These are phyloP conservation scores for Urocynchramus pylzowi DNA, from an alignment of 2,113 vertebrate genomes.

Conservation along the genomic window DNA sequence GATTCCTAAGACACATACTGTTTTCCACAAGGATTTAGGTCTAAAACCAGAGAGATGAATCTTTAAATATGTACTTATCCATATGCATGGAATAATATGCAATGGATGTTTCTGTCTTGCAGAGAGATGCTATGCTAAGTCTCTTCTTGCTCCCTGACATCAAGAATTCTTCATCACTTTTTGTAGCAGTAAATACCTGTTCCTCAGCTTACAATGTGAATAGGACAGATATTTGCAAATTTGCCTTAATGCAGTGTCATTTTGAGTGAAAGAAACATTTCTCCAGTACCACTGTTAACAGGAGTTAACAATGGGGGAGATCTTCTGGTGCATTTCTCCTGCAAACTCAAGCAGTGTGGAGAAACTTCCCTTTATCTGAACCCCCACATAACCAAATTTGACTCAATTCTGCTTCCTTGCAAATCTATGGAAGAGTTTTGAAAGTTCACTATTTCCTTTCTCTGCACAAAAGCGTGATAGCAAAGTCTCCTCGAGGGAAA, in stretches of 20 bases:
- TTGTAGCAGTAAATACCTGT: background rate
- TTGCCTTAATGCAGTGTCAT: background rate
- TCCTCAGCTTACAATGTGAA: background rate
- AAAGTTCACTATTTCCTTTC: background rate
- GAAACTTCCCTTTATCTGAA: background rate
- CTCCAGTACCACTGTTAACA: background rate
- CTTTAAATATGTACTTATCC: conserved; percentile 41
- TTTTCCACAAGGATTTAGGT: conserved; percentile 65
- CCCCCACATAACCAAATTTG: background rate
- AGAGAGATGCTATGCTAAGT: background rate
- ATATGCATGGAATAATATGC: background rate
- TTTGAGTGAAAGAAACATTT: background rate
- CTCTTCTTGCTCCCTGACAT: background rate
- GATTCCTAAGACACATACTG: conserved; percentile 51
- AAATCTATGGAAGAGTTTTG: background rate
- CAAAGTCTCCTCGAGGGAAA: background rate
- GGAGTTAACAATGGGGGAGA: background rate
- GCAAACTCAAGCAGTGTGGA: background rate
- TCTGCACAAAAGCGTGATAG: background rate
- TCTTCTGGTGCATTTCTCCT: background rate
- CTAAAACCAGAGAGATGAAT: conserved; percentile 33
- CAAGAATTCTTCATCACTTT: background rate
- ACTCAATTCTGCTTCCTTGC: background rate
- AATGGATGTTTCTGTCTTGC: background rate
- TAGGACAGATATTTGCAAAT: background rate